Conservation (phyloP, 2,888 invertebrate species). For the Aplocera efformata region DNA sequence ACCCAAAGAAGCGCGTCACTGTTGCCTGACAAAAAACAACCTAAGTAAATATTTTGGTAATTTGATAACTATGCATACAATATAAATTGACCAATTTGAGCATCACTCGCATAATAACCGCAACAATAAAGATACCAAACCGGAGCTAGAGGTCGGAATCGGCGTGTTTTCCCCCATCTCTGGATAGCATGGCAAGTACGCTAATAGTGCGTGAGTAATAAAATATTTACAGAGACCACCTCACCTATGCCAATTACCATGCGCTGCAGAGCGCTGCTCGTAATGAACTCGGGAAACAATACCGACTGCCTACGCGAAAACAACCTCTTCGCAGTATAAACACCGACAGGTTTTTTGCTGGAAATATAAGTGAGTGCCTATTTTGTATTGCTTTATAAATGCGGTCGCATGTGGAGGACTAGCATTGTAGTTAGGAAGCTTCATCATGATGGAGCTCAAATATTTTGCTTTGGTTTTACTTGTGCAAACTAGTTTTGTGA, state of each 20-base stretch:
- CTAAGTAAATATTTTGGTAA: slow-evolving; percentile 14
- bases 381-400: slow-evolving; percentile 77
- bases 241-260: slow-evolving; percentile 38
- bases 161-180: slow-evolving; percentile 41
- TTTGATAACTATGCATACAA: slow-evolving; percentile 20
- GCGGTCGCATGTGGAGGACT: slow-evolving; percentile 51
- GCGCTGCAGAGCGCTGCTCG: slow-evolving; percentile 37
- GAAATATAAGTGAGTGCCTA: slow-evolving; percentile 57
- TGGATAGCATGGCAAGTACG: slow-evolving; percentile 23
- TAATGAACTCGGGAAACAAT: slow-evolving; percentile 54
- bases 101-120: slow-evolving; percentile 27
- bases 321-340: slow-evolving; percentile 63
- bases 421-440: slow-evolving; percentile 68
- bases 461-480: slow-evolving; percentile 52
- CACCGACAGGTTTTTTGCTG: slow-evolving; percentile 70
- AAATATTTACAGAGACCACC: slow-evolving; percentile 36
- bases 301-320: slow-evolving; percentile 53
- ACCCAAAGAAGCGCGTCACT: slow-evolving; percentile 17
- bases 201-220: slow-evolving; percentile 41
- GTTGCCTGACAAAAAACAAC: slow-evolving; percentile 13
- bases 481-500: slow-evolving; percentile 45
- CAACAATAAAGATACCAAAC: slow-evolving; percentile 30
- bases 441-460: slow-evolving; percentile 66
- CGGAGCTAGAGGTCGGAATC: slow-evolving; percentile 33
- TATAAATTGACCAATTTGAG: slow-evolving; percentile 26